Evolutionary conservation across 2,888 invertebrate genomes (phyloP).

Genomic region (Eupithecia subumbrata): DNA sequence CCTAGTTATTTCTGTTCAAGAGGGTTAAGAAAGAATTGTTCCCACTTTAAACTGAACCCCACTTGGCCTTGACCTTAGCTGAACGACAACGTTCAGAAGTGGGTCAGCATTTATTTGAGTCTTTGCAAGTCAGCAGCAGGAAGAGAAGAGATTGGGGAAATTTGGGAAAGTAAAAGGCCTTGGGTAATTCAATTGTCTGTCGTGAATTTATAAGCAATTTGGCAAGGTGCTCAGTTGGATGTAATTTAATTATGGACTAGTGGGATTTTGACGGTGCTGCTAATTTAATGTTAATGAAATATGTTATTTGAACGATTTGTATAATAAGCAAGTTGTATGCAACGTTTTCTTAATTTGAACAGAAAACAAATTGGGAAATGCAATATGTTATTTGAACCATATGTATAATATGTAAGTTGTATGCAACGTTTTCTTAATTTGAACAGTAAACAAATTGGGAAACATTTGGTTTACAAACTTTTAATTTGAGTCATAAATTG

Average conservation of each 20-base stretch:
- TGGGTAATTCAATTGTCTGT: conserved; percentile 21
- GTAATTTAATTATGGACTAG: conserved; percentile 26
- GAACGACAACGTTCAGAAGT: conserved; percentile 17
- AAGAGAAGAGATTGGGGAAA: background rate
- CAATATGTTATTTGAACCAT: conserved; percentile 1
- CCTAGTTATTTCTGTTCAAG: conserved; percentile 23
- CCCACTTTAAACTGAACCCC: conserved; percentile 11
- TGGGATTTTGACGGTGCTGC: conserved; percentile 4
- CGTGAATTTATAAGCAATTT: conserved; percentile 27
- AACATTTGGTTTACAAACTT: background rate
- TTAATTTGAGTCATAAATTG: background rate
- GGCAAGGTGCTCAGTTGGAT: conserved; percentile 23
- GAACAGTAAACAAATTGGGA: background rate
- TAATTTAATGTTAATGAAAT: background rate
- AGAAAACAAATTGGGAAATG: too few relatives aligned
- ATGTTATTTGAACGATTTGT: background rate
- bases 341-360: background rate
- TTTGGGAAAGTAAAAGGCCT: background rate
- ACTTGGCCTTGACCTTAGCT: conserved; percentile 25
- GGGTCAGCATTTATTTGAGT: conserved; percentile 21
- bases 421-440: background rate
- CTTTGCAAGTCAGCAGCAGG: background rate
- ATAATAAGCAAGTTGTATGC: background rate
- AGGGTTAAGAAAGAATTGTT: conserved; percentile 7
- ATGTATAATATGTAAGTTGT: background rate